Base-by-base conservation (phyloP, 2,888 invertebrate genomes). In the Trissoscelio sp. region DNA sequence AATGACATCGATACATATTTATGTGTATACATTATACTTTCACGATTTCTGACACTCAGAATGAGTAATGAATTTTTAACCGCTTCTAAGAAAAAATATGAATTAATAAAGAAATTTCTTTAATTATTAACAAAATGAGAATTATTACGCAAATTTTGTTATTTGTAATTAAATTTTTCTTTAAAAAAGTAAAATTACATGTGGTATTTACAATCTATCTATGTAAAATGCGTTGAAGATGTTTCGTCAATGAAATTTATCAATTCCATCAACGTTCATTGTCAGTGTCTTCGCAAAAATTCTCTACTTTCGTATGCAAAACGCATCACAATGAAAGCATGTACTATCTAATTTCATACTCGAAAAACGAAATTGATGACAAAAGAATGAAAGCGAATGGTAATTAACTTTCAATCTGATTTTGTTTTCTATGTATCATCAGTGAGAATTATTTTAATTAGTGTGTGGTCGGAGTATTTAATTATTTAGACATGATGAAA, bases 211-310 rank as follows among this genome's bases (percentile, higher is more conserved):
- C n/a, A n/a, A n/a, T n/a, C n/a, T n/a, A n/a, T n/a, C n/a, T n/a
- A n/a, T n/a, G n/a, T n/a, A n/a, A n/a, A n/a, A n/a, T n/a, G n/a
- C n/a, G n/a, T n/a, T n/a, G n/a, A n/a, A n/a, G n/a, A n/a, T n/a
- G n/a, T 55, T 44, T 31, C 22, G 66, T 12, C 51, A 53, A 24
- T 51, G 31, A 44, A 57, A 57, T 44, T 69, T 58, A 70, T 48
- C 12, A 48, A 57, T 70, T 70, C 70, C 34, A 14, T 14, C 34
- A 24, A 34, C 58, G 58, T 70, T 70, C 58, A 70, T 70, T 58
- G 58, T 48, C 48, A 46, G 51, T 58, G 57, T 57, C 57, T 14
- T 20, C 14, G 51, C 20, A 48, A 64, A 34, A 9, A 11, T 12
- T n/a, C 22, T 24, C 39, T 9, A n/a, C 66, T 53, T 53, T 66